Base-by-base conservation (phyloP, 2,113 vertebrate genomes). In the Paracanthobrama guichenoti region DNA sequence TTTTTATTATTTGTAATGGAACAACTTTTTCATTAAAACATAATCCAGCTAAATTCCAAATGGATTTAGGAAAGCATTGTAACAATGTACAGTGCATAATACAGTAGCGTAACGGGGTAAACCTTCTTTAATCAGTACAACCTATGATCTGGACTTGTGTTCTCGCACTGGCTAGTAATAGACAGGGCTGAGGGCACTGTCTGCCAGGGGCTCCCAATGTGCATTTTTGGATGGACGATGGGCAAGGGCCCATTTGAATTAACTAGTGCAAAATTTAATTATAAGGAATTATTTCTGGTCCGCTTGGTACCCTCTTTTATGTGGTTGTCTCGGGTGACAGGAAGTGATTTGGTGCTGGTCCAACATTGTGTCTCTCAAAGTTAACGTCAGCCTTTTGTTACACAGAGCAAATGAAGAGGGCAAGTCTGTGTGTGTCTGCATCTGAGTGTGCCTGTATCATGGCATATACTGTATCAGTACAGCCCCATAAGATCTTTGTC, bases 241-340 rank as follows among this genome's bases (percentile, higher is more conserved):
- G 79, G 73, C 66, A 26, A 31, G 82, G 85, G 85, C 73, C 59
- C 74, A 83, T 83, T 84, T 90, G 90, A 81, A 84, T 82, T 92
- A 88, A 92, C 86, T 88, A 87, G 92, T 90, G 80, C 84, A 76
- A 87, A 85, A 86, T 90, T 89, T 91, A 88, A 92, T 91, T 91
- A 90, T 86, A 89, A 85, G 48, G 86, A 91, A 91, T 90, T 80
- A 91, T 90, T 89, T 88, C 85, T 85, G 90, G 88, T 90, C 86
- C 66, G 24, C 91, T 91, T 90, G 85, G 88, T 86, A 85, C 83
- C 86, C 85, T 86, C 75, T 83, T 84, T 91, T 85, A 86, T 89
- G 90, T 78, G 89, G 20, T 50, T 76, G 86, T 78, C 87, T 87
- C 71, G 28, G 78, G 66, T 64, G 86, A 86, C 88, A 75, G 85